Evolutionary conservation across 23 tunicate species (phyloP), one percentile per base, ranked within the genome.

Genomic region (Trididemnum clinides): DNA sequence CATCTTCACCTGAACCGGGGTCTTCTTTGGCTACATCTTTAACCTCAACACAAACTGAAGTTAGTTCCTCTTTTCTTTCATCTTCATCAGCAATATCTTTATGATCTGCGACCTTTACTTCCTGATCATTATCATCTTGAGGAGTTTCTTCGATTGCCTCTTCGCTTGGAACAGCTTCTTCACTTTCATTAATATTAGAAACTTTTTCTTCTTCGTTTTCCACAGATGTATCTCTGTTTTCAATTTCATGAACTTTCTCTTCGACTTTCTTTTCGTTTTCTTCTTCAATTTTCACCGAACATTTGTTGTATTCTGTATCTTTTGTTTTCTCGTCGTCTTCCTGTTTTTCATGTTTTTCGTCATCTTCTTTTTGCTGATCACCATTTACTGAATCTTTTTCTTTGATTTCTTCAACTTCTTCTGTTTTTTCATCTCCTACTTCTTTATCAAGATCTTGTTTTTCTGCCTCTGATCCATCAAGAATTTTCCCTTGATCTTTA

Each of bases 31-130:
- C 63, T n/a, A n/a, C n/a, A n/a, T 4, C 39, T 83, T 21, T 31
- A 20, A 86, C 73, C 28, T 29, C 34, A 27, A n/a, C 3, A 12
- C 27, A 7, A 10, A 7, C 15, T 44, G 12, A 7, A 15, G 10
- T 15, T 7, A 34, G 33, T 5, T 77, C 90, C 6, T 34, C 74
- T 21, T 83, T 36, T 34, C 51, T 77, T 64, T 88, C 81, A 31
- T 23, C 57, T 39, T 85, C 57, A 20, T 62, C 69, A 19, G 15
- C 69, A 19, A 12, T 62, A 62, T 15, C 15, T 44, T 59, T n/a
- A 28, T 12, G 5, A n/a, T 33, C 66, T 12, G 20, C 66, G 3
- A 19, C 25, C 23, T 59, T 28, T 59, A 34, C 5, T 30, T 32
- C 54, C 29, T 64, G 35, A 51, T 51, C 83, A 23, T 32, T 34